Evolutionary conservation across 1,140 invertebrate genomes (phyloP), one percentile per base, ranked within the genome.

Genomic region (Delia radicum): DNA sequence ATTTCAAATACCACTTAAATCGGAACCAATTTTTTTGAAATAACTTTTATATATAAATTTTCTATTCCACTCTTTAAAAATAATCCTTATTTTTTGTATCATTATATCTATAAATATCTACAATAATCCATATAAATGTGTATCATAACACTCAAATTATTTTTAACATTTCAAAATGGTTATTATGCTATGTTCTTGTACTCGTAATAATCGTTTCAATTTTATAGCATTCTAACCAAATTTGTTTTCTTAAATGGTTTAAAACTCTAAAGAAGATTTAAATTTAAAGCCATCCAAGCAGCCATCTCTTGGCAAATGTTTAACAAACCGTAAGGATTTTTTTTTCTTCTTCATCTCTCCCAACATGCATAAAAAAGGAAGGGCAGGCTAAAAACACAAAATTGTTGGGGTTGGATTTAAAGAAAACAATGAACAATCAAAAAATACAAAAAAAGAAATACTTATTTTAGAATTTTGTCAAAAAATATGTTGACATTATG

Each of bases 401-500:
- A 21, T 21, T 18, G 12, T 24, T 21, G 18, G 18, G 18, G 48
- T 15, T 5, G 42, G 42, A 46, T 21, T 48, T 18, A 18, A 1
- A 55, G 48, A 55, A 55, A 3, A 55, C 12, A 18, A 55, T 4
- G 4, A 55, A 18, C 15, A 21, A 21, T 2, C 48, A 55, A 6
- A 15, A 55, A 55, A 15, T 18, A 46, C 42, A n/a, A 46, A 18
- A 55, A 55, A 18, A 33, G 12, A 4, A 33, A 12, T 33, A 33
- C 5, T 12, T 6, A 33, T 12, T 6, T 6, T 33, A 12, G 31
- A 1, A 24, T 42, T 10, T 1, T 24, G n/a, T 55, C 3, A 31
- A 1, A 69, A 31, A 69, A 5, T 6, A 33, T 69, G 65, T 69
- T 69, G 65, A 69, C 29, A 69, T 69, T 69, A 69, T 69, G 65